phyloP scores from a whole-genome alignment of 2,888 invertebrate species.

The Nowickia ferox region DNA sequence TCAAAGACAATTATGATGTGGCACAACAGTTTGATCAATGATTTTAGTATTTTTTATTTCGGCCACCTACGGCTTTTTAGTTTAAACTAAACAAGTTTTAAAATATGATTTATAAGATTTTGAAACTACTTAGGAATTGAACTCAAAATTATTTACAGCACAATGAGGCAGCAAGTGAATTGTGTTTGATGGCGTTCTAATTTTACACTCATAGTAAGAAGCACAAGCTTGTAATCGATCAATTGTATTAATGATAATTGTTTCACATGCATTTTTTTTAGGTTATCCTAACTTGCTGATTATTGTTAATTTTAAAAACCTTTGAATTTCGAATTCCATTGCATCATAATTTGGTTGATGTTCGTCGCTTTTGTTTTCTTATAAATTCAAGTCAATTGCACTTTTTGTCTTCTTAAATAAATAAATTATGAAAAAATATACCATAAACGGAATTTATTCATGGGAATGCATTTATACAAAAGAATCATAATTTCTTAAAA shows the following conservation, averaged over 20 bases:
- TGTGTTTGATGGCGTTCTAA: conserved; percentile 27
- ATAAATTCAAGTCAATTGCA: conserved; percentile 56
- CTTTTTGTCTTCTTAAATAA: conserved; percentile 40
- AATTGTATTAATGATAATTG: conserved; percentile 60
- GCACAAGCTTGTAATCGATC: conserved; percentile 67
- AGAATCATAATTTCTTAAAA: conserved; percentile 60
- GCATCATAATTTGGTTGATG: conserved; percentile 61
- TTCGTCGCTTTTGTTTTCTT: conserved; percentile 38
- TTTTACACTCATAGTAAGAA: conserved; percentile 11
- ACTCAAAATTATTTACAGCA: conserved; percentile 10
- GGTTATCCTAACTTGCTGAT: conserved; percentile 23
- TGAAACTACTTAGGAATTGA: neutral
- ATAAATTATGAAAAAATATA: neutral
- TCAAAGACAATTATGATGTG: conserved; percentile 64
- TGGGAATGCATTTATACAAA: conserved; percentile 65
- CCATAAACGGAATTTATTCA: conserved; percentile 24
- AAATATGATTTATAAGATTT: conserved; percentile 38
- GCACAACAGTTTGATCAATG: conserved; percentile 64
- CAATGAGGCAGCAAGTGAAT: conserved; percentile 54
- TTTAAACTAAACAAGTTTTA: conserved; percentile 30
- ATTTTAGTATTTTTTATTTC: conserved; percentile 19
- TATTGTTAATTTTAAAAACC: conserved; percentile 43
- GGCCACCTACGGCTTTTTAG: conserved; percentile 64
- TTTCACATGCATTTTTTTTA: conserved; percentile 27
- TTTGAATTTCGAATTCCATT: conserved; percentile 64